Conservation (phyloP, 2,113 vertebrate species). For the Acrocephalus kingi region DNA sequence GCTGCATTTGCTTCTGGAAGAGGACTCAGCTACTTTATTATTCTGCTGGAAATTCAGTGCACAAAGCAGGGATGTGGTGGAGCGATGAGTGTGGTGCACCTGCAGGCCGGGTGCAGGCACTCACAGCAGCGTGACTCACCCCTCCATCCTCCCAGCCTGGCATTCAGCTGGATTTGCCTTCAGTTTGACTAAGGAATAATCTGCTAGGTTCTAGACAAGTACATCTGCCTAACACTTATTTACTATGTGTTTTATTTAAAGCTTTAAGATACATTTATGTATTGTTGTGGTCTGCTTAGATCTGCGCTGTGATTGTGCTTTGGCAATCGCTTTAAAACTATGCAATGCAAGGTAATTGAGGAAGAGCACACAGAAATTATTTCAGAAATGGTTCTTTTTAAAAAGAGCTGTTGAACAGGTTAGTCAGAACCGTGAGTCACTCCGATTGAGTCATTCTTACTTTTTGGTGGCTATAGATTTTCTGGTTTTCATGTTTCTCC, state of each 20-base stretch:
- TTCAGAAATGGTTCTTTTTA: neutral
- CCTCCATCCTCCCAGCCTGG: neutral
- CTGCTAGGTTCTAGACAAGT: neutral
- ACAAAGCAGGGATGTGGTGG: neutral
- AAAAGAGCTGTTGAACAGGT: constrained; percentile 29
- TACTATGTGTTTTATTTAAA: neutral
- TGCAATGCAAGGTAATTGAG: neutral
- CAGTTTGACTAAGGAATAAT: neutral
- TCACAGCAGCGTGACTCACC: neutral
- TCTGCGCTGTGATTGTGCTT: neutral
- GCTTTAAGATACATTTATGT: neutral
- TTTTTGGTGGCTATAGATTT: constrained; percentile 9
- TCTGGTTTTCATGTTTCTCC: neutral
- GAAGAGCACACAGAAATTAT: neutral
- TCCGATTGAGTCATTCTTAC: neutral
- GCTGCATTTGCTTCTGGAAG: neutral
- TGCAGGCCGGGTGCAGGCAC: neutral
- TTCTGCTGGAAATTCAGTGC: neutral
- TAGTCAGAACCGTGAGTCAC: constrained; percentile 57
- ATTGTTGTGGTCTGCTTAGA: neutral
- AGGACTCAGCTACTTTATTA: neutral
- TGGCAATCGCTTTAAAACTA: neutral
- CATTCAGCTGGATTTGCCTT: neutral
- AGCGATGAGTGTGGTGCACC: neutral
- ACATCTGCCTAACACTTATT: neutral